Percentiles rank a stretch among this genome's conserved stretches.
These are phyloP conservation scores for Laterallus jamaicensis DNA, from an alignment of 2,113 vertebrate genomes.

Conservation along the genomic window DNA sequence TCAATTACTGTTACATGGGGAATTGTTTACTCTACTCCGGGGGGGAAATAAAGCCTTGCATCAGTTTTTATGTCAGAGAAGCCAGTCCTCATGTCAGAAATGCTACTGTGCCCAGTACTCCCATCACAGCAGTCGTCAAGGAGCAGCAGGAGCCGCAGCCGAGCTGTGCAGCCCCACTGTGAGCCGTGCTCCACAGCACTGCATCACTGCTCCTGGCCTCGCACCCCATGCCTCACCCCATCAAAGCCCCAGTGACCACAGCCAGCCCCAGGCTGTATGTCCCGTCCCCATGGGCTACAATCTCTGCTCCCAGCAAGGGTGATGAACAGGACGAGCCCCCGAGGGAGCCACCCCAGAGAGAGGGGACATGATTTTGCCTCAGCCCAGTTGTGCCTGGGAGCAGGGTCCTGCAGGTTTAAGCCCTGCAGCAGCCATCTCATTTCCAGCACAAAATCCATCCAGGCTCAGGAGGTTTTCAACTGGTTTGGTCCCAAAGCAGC, in stretches of 20 bases:
- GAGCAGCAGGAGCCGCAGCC: neutral
- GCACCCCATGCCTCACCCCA: neutral
- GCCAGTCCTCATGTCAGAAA: neutral
- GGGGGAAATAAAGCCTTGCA: neutral
- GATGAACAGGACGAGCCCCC: fast-evolving
- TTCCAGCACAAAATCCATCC: neutral
- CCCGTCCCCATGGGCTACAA: fast-evolving
- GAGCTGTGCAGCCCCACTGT: neutral
- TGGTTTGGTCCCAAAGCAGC: neutral
- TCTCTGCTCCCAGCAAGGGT: neutral
- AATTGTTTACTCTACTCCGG: neutral
- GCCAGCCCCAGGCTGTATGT: neutral
- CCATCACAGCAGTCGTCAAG: neutral
- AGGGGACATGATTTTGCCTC: neutral
- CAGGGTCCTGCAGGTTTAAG: neutral
- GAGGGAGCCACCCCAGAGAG: neutral
- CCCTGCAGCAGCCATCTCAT: neutral
- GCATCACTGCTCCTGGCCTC: neutral
- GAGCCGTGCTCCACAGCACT: neutral
- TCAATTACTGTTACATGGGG: neutral
- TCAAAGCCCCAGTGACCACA: neutral
- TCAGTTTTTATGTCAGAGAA: neutral
- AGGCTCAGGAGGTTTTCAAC: neutral
- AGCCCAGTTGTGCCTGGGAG: fast-evolving
- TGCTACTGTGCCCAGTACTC: neutral